Conservation (phyloP, 1,140 invertebrate species). For the Aphelinus certus region DNA sequence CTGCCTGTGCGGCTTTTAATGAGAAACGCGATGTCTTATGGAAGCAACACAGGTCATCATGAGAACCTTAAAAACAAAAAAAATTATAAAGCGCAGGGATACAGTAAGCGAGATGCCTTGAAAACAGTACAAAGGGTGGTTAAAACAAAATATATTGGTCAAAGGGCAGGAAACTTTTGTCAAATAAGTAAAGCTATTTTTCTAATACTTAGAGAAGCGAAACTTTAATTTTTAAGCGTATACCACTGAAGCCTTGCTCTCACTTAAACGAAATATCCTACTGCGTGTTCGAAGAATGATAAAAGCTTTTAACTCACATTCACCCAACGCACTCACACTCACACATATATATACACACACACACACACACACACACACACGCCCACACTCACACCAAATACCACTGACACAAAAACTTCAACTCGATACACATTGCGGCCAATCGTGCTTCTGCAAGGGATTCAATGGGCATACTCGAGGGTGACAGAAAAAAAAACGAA, state of each 20-base stretch:
- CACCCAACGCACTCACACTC: neutral
- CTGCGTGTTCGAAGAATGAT: conserved; percentile 25
- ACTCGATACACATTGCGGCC: conserved; percentile 44
- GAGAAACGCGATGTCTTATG: conserved; percentile 7
- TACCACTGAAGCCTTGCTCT: conserved; percentile 67
- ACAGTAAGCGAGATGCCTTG: conserved; percentile 67
- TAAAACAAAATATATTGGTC: conserved; percentile 61
- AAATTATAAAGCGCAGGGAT: conserved; percentile 57
- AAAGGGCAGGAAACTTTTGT: conserved; percentile 66
- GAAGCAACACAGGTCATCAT: conserved; percentile 17
- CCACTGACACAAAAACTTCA: neutral
- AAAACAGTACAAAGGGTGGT: conserved; percentile 67
- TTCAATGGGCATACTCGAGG: conserved; percentile 64
- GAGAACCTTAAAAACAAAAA: no score
- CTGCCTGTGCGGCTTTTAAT: conserved; percentile 39
- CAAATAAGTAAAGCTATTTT: conserved; percentile 67
- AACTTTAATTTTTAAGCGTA: conserved; percentile 63
- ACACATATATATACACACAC: neutral
- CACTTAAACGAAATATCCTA: conserved; percentile 47
- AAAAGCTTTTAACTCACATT: conserved; percentile 26
- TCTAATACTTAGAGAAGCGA: conserved; percentile 64
- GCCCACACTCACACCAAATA: neutral
- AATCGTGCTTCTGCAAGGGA: conserved; percentile 62
- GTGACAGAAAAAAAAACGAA: conserved; percentile 51
- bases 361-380: conserved; percentile 11